Percentiles rank a stretch among this genome's conserved stretches.
phyloP scores from a whole-genome alignment of 2,113 vertebrate species.

The Dunckerocampus dactyliophorus region DNA sequence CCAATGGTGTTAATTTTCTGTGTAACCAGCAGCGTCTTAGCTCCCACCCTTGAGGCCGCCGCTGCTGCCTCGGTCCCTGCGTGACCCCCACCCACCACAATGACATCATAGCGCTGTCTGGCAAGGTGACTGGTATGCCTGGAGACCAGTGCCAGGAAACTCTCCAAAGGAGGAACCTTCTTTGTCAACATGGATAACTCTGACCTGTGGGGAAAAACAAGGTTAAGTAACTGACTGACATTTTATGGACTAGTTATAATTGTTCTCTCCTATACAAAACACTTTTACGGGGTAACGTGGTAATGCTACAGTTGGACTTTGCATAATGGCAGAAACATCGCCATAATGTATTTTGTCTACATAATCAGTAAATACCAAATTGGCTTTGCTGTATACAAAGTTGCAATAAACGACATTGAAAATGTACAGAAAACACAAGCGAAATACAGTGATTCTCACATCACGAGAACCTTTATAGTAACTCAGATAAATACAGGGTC shows the following conservation, averaged over 20 bases:
- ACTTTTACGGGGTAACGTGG: not conserved
- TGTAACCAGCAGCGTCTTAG: constrained; percentile 83
- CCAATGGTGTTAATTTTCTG: constrained; percentile 84
- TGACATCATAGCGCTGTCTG: constrained; percentile 76
- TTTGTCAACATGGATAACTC: constrained; percentile 55
- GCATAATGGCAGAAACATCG: too few relatives aligned
- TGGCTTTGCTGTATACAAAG: too few relatives aligned
- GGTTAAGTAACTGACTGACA: too few relatives aligned
- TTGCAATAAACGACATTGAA: too few relatives aligned
- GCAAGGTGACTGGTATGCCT: constrained; percentile 37
- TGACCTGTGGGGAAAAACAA: constrained; percentile 19
- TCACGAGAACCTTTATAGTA: too few relatives aligned
- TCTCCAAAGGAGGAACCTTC: constrained; percentile 35
- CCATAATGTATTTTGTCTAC: too few relatives aligned
- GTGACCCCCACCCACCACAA: constrained; percentile 90
- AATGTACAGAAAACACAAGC: too few relatives aligned
- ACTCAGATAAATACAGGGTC: too few relatives aligned
- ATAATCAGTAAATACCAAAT: too few relatives aligned
- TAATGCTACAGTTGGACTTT: not conserved
- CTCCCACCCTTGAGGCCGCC: constrained; percentile 82
- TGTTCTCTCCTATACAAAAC: not conserved
- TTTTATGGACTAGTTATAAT: not conserved
- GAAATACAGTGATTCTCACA: too few relatives aligned
- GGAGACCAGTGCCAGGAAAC: constrained; percentile 19
- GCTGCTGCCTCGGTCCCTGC: constrained; percentile 88